These are phyloP conservation scores for Troides helena DNA, from an alignment of 2,888 invertebrate species.

Conservation along the genomic window DNA sequence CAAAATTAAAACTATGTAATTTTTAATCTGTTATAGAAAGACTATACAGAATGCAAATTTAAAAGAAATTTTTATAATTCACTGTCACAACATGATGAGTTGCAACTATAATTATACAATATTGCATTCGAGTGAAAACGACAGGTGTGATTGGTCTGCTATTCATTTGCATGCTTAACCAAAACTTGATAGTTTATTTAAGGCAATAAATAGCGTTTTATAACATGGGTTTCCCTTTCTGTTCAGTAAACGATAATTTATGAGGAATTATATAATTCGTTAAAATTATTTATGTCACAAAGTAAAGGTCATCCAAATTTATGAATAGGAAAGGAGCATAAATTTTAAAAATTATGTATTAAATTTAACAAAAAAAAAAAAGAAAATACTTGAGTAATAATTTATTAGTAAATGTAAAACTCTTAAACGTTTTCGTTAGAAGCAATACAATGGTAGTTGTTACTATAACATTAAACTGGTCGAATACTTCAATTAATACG, in stretches of 20 bases:
- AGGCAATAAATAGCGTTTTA: constrained; percentile 10
- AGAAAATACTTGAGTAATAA: too few relatives aligned
- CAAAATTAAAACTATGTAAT: constrained; percentile 14
- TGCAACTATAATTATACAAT: constrained; percentile 13
- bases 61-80: constrained; percentile 8
- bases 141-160: constrained; percentile 13
- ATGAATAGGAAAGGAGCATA: background rate
- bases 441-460: background rate
- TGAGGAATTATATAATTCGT: background rate
- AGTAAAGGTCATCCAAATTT: background rate
- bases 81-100: constrained; percentile 7
- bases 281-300: background rate
- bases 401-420: background rate
- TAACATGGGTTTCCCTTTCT: constrained; percentile 16
- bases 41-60: constrained; percentile 5
- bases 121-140: constrained; percentile 26
- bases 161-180: constrained; percentile 8
- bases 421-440: background rate
- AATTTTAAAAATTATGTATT: background rate
- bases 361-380: background rate
- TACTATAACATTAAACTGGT: background rate
- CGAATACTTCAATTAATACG: background rate
- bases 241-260: background rate
- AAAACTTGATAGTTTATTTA: constrained; percentile 16
- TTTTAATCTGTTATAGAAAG: background rate